Evolutionary conservation across 2,113 vertebrate genomes (phyloP).

Genomic region (Trochalopteron elliotii): DNA sequence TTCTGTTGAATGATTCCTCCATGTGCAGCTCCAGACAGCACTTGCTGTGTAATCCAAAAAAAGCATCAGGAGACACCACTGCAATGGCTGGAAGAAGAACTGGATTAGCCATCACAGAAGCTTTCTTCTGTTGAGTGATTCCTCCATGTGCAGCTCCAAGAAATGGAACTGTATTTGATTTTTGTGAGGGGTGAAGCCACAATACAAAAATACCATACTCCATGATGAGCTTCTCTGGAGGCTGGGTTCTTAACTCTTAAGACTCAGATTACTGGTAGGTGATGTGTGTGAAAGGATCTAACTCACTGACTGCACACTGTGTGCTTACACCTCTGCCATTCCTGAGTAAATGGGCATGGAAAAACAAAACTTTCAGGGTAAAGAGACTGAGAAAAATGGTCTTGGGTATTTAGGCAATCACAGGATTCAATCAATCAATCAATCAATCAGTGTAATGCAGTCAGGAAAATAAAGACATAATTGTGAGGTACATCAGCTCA

Average conservation of each 20-base stretch:
- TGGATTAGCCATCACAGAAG: neutral
- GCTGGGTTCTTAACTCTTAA: neutral
- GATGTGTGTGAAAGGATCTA: neutral
- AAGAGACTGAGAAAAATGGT: neutral
- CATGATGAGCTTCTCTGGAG: neutral
- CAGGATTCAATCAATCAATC: neutral
- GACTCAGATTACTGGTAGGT: neutral
- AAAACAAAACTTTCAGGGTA: neutral
- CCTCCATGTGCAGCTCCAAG: accelerated
- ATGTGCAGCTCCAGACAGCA: accelerated
- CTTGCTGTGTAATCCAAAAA: neutral
- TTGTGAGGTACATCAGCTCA: neutral
- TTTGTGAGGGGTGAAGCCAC: neutral
- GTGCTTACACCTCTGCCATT: neutral
- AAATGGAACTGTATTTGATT: neutral
- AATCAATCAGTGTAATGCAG: neutral
- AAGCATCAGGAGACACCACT: neutral
- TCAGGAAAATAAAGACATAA: neutral
- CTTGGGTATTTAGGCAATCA: neutral
- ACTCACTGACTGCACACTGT: neutral
- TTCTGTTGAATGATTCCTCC: neutral
- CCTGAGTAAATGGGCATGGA: neutral
- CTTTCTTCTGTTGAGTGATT: neutral
- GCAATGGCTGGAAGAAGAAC: neutral
- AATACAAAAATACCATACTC: neutral